Percentiles rank a stretch among this genome's conserved stretches.
Evolutionary conservation across 2,888 invertebrate species (phyloP).

Genomic region (Aphidoletes aphidimyza): DNA sequence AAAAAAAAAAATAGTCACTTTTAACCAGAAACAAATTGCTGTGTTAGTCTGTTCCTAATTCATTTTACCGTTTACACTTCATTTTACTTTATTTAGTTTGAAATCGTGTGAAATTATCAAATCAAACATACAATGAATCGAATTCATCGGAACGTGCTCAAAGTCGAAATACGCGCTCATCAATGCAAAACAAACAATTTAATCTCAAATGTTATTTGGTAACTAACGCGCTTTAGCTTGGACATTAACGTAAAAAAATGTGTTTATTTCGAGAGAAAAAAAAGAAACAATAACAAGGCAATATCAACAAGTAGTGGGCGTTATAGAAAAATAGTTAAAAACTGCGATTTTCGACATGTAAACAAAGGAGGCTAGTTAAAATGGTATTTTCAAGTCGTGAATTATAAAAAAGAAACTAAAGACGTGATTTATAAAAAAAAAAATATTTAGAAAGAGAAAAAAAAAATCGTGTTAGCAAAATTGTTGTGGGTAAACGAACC

Average conservation of each 20-base stretch:
- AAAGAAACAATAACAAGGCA: not conserved
- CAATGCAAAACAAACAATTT: not conserved
- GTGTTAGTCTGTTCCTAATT: no score
- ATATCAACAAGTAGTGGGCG: not conserved
- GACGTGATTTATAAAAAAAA: conserved; percentile 54
- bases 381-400: not conserved
- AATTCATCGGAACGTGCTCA: no score
- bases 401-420: not conserved
- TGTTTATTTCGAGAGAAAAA: no score
- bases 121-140: no score
- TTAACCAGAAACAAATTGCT: no score
- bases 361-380: no score
- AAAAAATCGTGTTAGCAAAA: no score
- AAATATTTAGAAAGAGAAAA: not conserved
- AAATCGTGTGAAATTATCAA: not conserved
- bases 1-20: not conserved
- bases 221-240: not conserved
- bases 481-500: conserved; percentile 70
- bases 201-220: not conserved
- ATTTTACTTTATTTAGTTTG: no score
- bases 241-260: not conserved
- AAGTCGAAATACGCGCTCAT: not conserved
- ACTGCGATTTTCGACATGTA: not conserved
- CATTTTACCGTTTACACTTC: no score
- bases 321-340: not conserved